Conservation (phyloP, 2,113 vertebrate species). For the Mirounga angustirostris region DNA sequence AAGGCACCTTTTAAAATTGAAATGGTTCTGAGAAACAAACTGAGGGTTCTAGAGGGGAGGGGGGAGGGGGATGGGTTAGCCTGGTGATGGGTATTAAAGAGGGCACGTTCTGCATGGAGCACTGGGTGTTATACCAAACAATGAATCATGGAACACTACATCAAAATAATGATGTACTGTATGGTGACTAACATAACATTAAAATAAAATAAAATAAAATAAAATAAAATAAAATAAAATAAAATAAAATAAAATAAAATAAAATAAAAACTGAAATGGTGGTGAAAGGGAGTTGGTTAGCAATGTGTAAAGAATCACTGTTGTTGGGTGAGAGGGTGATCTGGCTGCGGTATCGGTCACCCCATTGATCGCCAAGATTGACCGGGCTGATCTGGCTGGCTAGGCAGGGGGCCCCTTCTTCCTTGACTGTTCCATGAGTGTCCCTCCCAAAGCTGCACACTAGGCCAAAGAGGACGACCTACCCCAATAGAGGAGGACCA, state of each 20-base stretch:
- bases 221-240: too few relatives aligned
- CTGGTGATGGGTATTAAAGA: too few relatives aligned
- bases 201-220: too few relatives aligned
- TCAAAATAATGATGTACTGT: too few relatives aligned
- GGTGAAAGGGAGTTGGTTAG: background rate
- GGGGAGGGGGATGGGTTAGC: too few relatives aligned
- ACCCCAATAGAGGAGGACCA: background rate
- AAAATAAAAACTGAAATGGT: background rate
- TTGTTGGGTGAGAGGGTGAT: background rate
- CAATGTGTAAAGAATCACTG: background rate
- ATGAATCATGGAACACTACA: too few relatives aligned
- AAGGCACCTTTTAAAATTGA: background rate
- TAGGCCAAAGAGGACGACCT: background rate
- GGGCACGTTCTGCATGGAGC: too few relatives aligned
- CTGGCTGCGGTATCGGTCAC: background rate
- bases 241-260: too few relatives aligned
- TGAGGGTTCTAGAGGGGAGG: too few relatives aligned
- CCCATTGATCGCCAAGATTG: background rate
- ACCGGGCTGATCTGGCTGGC: background rate
- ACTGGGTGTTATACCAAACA: too few relatives aligned
- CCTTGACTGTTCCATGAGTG: background rate
- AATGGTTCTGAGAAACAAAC: too few relatives aligned
- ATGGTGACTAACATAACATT: too few relatives aligned
- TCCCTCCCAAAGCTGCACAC: background rate
- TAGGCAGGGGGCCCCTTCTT: background rate